phyloP scores from a whole-genome alignment of 2,888 invertebrate genomes.

The Matsumyia berberina region DNA sequence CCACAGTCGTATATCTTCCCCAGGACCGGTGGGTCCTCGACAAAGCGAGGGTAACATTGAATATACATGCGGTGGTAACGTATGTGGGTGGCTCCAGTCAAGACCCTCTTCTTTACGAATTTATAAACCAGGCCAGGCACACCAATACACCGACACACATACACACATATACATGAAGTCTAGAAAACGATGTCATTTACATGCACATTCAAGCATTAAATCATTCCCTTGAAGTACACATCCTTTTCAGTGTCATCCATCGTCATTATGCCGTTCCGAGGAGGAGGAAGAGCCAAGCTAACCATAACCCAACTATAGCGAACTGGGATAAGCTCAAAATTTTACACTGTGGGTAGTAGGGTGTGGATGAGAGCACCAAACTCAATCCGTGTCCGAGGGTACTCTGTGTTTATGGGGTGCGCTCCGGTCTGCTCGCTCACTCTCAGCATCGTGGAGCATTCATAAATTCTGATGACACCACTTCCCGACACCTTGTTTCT shows the following conservation, averaged over 20 bases:
- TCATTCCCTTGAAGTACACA: constrained; percentile 77
- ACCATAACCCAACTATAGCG: constrained; percentile 41
- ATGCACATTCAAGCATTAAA: constrained; percentile 79
- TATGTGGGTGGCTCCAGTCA: constrained; percentile 46
- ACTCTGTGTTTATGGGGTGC: constrained; percentile 61
- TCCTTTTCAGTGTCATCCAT: constrained; percentile 78
- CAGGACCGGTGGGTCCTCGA: constrained; percentile 11
- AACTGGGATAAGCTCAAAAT: constrained; percentile 67
- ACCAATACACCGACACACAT: constrained; percentile 8
- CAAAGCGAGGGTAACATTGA: constrained; percentile 26
- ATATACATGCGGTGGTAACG: constrained; percentile 25
- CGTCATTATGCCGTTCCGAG: constrained; percentile 76
- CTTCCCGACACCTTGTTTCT: constrained; percentile 73
- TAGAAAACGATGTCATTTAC: constrained; percentile 78
- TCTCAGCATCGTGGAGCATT: constrained; percentile 56
- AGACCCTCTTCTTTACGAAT: constrained; percentile 66
- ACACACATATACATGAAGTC: constrained; percentile 39
- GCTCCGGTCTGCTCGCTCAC: constrained; percentile 26
- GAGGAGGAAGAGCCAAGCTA: constrained; percentile 43
- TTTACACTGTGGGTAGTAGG: constrained; percentile 30
- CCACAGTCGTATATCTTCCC: constrained; percentile 64
- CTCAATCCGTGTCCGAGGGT: constrained; percentile 51
- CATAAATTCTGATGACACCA: constrained; percentile 75
- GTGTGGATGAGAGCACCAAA: constrained; percentile 25
- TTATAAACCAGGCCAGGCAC: constrained; percentile 65